phyloP scores from a whole-genome alignment of 2,888 invertebrate genomes.

The Ametastegia equiseti region DNA sequence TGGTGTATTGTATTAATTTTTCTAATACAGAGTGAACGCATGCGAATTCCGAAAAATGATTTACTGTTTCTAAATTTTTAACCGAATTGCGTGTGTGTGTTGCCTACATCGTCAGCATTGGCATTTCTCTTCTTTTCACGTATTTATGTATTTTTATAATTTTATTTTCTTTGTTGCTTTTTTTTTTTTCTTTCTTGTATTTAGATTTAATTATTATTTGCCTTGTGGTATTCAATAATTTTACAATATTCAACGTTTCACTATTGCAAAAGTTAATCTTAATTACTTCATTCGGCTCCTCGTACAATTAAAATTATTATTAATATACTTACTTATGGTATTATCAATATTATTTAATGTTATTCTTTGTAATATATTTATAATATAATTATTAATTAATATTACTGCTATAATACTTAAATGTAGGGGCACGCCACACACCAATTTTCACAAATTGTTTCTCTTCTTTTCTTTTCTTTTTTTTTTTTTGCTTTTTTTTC shows the following conservation, averaged over 20 bases:
- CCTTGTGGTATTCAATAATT: slow-evolving; percentile 45
- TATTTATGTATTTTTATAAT: slow-evolving; percentile 17
- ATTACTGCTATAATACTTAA: slow-evolving; percentile 73
- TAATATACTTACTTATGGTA: slow-evolving; percentile 73
- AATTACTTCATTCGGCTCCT: slow-evolving; percentile 66
- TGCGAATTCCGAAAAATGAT: slow-evolving; percentile 64
- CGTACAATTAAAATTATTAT: slow-evolving; percentile 67
- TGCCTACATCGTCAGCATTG: slow-evolving; percentile 49
- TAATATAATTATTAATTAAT: slow-evolving; percentile 73
- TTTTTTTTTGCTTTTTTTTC: slow-evolving; percentile 23
- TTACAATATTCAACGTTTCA: slow-evolving; percentile 54
- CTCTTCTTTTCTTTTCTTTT: slow-evolving; percentile 48
- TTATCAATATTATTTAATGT: slow-evolving; percentile 70
- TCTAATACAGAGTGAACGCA: slow-evolving; percentile 71
- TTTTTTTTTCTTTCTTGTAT: background rate
- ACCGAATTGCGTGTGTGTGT: slow-evolving; percentile 48
- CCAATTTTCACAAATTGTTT: slow-evolving; percentile 48
- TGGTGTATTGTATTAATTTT: slow-evolving; percentile 66
- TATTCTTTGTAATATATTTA: slow-evolving; percentile 61
- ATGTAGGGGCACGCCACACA: slow-evolving; percentile 69
- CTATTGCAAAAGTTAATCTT: slow-evolving; percentile 68
- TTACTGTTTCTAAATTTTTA: slow-evolving; percentile 56
- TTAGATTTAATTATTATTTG: slow-evolving; percentile 31
- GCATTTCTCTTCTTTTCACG: slow-evolving; percentile 25
- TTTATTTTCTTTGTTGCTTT: background rate